Percentiles rank a stretch among this genome's conserved stretches.
Evolutionary conservation across 2,888 invertebrate species (phyloP).

Genomic region (Dilophus febrilis): DNA sequence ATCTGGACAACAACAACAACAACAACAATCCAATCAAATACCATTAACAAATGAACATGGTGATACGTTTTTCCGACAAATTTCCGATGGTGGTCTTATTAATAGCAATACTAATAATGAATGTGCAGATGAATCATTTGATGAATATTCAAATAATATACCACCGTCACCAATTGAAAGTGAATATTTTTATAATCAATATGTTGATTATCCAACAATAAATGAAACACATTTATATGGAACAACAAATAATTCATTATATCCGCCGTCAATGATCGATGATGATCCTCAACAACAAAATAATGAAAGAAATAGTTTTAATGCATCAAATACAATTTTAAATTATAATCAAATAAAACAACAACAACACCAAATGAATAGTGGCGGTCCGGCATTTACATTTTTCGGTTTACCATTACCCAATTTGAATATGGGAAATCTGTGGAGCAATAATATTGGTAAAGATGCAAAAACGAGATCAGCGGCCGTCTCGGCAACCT

Average conservation of each 20-base stretch:
- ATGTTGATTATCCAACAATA: conserved; percentile 58
- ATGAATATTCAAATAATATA: conserved; percentile 31
- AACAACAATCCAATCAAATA: conserved; percentile 27
- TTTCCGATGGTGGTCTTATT: too few relatives aligned
- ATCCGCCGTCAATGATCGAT: too few relatives aligned
- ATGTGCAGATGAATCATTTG: conserved; percentile 28
- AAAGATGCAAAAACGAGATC: conserved; percentile 20
- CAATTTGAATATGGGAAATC: conserved; percentile 45
- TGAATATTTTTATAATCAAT: conserved; percentile 71
- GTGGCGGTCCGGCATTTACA: conserved; percentile 42
- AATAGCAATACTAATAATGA: conserved; percentile 30
- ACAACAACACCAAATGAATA: conserved; percentile 15
- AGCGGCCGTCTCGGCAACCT: not conserved
- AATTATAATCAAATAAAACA: conserved; percentile 28
- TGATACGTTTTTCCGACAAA: conserved; percentile 39
- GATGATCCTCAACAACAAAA: conserved; percentile 32
- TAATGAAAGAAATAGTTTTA: conserved; percentile 32
- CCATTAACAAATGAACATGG: conserved; percentile 51
- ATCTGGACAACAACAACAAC: conserved; percentile 8
- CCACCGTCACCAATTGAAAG: conserved; percentile 56
- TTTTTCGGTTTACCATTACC: conserved; percentile 75
- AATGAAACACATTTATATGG: conserved; percentile 35
- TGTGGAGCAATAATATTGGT: conserved; percentile 33
- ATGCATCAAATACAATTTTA: conserved; percentile 22
- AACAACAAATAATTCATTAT: conserved; percentile 10